Base-by-base conservation (phyloP, 2,888 invertebrate genomes). In the Hypomecis punctinalis region DNA sequence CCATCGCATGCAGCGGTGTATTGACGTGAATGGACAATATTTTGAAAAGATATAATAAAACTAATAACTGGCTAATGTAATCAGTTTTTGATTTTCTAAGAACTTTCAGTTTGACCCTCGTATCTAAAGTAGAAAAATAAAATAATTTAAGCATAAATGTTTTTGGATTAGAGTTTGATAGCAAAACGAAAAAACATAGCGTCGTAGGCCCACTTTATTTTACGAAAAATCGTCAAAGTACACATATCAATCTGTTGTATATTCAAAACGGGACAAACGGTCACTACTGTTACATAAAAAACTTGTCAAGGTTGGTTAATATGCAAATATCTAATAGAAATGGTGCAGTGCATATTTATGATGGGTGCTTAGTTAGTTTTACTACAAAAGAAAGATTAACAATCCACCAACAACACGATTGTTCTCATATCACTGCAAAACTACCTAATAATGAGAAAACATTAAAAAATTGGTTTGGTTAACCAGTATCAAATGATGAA, bases 301-400 rank as follows among this genome's bases (percentile, higher is more conserved):
- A 62, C 35, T 49, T 62, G 23, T 62, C 56, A 1, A 51, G 62
- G 9, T 43, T 62, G 10, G 62, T 62, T 7, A 56, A 51, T 6
- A 52, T 40, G 39, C 62, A 62, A 57, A 51, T 62, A 13, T 51
- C 56, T 11, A 53, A 46, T 40, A 42, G 43, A 35, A 39, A 63
- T 4, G 39, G 51, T 40, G 57, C 52, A 40, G 53, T 63, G 6
- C 23, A 63, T 36, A 63, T 58, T 11, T 63, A 57, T 53, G 57
- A 57, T 53, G 63, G 63, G 0, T 63, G 57, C n/a, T 53, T 58
- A 58, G n/a, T n/a, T n/a, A n/a, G n/a, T n/a, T n/a, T n/a, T n/a
- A n/a, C n/a, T n/a, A n/a, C n/a, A n/a, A n/a, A 53, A 62, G 45
- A 56, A 10, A 45, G 52, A 40, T 52, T 62, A 13, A 40, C 6